A percentile compares a stretch with the other conserved stretches of the same genome.
These are phyloP conservation scores for Antheraea pernyi DNA, from an alignment of 1,140 invertebrate genomes.

Conservation along the genomic window DNA sequence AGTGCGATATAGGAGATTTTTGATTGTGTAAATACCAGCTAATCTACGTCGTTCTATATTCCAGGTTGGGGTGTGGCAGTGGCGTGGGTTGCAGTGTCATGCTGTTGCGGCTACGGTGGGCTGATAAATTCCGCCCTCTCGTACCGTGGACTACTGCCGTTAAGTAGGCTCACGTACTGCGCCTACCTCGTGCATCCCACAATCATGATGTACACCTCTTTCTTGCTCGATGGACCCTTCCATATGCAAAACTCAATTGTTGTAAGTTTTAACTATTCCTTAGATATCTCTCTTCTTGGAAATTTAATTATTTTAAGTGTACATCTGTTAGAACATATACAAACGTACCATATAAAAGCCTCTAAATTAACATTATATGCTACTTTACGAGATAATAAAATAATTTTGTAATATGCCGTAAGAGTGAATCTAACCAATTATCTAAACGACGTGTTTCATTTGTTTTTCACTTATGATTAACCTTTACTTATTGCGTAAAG, in stretches of 20 bases:
- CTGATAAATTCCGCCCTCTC: slow-evolving; percentile 88
- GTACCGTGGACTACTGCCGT: slow-evolving; percentile 88
- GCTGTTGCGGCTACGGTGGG: slow-evolving; percentile 87
- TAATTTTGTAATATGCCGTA: too few species aligned
- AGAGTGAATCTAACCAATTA: too few species aligned
- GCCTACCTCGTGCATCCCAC: slow-evolving; percentile 94
- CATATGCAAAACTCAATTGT: slow-evolving; percentile 87
- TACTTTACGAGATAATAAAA: too few species aligned
- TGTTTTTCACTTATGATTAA: too few species aligned
- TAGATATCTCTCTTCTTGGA: not conserved
- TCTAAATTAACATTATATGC: too few species aligned
- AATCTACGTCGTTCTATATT: slow-evolving; percentile 34
- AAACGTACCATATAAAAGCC: too few species aligned
- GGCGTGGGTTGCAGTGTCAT: slow-evolving; percentile 90
- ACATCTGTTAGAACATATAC: too few species aligned
- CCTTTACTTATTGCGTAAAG: too few species aligned
- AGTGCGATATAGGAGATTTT: not conserved
- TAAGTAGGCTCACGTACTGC: slow-evolving; percentile 94
- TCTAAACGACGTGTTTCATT: too few species aligned
- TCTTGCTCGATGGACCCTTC: slow-evolving; percentile 87
- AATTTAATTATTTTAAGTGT: too few species aligned
- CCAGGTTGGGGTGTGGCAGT: slow-evolving; percentile 87
- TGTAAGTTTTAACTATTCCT: slow-evolving; percentile 67
- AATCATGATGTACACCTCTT: slow-evolving; percentile 88
- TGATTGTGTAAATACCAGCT: not conserved